phyloP scores from a whole-genome alignment of 2,113 vertebrate species.

The Chlorodrepanis virens region DNA sequence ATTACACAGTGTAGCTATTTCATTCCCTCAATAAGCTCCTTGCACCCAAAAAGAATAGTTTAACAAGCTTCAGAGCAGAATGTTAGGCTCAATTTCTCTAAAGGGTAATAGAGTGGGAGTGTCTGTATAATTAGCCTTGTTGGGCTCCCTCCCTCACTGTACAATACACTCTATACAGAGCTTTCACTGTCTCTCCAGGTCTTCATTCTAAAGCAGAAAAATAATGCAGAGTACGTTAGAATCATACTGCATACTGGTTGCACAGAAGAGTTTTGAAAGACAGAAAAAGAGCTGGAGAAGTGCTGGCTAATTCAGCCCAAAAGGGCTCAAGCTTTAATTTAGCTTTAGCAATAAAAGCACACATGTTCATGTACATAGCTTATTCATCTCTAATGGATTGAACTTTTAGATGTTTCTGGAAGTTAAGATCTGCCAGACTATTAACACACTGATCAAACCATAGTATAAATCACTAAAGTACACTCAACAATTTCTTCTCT shows the following conservation, averaged over 20 bases:
- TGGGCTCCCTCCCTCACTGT: conserved; percentile 60
- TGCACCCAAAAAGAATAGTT: conserved; percentile 65
- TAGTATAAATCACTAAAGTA: conserved; percentile 7
- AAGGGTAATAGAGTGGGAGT: conserved; percentile 71
- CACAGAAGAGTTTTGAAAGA: background rate
- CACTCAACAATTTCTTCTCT: background rate
- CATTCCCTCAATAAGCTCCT: conserved; percentile 71
- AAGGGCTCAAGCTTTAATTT: conserved; percentile 29
- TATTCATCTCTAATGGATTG: background rate
- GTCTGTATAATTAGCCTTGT: conserved; percentile 71
- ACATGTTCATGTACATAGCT: background rate
- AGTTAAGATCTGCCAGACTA: background rate
- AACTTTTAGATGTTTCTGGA: background rate
- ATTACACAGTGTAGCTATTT: conserved; percentile 71
- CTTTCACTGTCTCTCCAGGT: conserved; percentile 59
- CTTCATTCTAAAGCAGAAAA: conserved; percentile 47
- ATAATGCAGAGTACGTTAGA: conserved; percentile 46
- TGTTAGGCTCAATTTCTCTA: conserved; percentile 75
- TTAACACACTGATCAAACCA: conserved; percentile 11
- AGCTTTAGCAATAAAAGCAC: conserved; percentile 24
- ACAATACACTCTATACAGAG: conserved; percentile 48
- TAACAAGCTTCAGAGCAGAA: conserved; percentile 74
- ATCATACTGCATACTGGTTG: conserved; percentile 5
- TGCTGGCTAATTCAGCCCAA: background rate
- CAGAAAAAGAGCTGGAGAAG: background rate